Evolutionary conservation across 2,797 vertebrate species (phyloP).

Genomic region (Ptychobarbus kaznakovi): DNA sequence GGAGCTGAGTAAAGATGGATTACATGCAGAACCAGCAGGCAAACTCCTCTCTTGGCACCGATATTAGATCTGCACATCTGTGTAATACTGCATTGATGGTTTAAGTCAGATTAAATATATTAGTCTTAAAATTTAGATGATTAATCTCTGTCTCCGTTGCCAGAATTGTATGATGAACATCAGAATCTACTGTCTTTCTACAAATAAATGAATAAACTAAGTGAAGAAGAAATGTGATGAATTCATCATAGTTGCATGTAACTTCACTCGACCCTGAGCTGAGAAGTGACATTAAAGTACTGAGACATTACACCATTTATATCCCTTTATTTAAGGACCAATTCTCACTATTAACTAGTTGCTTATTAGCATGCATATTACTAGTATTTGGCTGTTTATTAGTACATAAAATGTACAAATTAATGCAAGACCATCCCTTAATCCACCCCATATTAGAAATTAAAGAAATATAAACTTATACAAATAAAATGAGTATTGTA

Average conservation of each 20-base stretch:
- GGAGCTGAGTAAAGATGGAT: constrained; percentile 17
- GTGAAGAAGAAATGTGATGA: not conserved
- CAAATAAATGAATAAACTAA: not conserved
- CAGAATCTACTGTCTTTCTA: not conserved
- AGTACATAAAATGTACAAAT: not conserved
- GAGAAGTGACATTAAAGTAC: not conserved
- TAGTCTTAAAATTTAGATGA: not conserved
- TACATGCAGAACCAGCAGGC: not conserved
- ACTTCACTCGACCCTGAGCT: not conserved
- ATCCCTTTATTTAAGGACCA: not conserved
- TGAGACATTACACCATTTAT: not conserved
- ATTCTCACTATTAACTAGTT: not conserved
- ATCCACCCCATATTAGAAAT: not conserved
- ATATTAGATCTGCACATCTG: not conserved
- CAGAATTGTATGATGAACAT: not conserved
- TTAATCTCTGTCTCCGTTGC: not conserved
- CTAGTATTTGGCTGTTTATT: not conserved
- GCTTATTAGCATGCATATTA: not conserved
- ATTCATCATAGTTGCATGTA: not conserved
- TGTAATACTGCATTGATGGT: not conserved
- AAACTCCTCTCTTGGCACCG: not conserved
- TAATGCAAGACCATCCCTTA: not conserved
- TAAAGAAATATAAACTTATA: not conserved
- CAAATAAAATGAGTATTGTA: not conserved
- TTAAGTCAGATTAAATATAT: not conserved